Base-by-base conservation (phyloP, 1,140 invertebrate genomes). In the Tenebrio molitor region DNA sequence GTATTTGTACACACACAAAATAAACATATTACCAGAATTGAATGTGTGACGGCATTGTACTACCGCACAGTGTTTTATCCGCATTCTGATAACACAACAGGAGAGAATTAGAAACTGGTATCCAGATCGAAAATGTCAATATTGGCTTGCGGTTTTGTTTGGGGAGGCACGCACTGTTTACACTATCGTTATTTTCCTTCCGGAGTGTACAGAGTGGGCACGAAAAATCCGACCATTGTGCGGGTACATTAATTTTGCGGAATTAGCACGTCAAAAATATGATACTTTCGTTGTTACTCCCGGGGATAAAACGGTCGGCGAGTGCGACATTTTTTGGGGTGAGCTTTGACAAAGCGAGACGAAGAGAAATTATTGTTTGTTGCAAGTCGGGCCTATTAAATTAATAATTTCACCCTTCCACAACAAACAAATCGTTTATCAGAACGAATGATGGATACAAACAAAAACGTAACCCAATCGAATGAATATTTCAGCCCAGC, bases 51-150 rank as follows among this genome's bases (percentile, higher is more conserved):
- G 23, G 23, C 23, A 58, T 58, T 58, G 50, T 58, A 58, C 23
- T 14, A 14, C 10, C 12, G 23, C 12, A 29, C n/a, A 15, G 3
- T 39, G 36, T 39, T 39, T 39, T 39, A 39, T 39, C n/a, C 36
- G 36, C 12, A 39, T 39, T 12, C 36, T 39, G 36, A n/a, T 14
- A 41, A 50, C 12, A 14, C 12, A 58, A 17, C 12, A 58, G 23
- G 50, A 29, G 21, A 25, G 29, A 58, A 58, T 58, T 58, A 33
- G 50, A 29, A 58, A 29, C 50, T 58, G 25, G 50, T 58, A 58
- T 29, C 50, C 50, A 58, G 50, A 58, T 58, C 50, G 50, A 58
- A 58, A 58, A 58, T 58, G 50, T 58, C 50, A 58, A 58, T 58
- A 58, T 58, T 58, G 50, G n/a, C 21, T 58, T 34, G 50, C 29